Evolutionary conservation across 2,113 vertebrate genomes (phyloP).

Genomic region (Motacilla tschutschensis): DNA sequence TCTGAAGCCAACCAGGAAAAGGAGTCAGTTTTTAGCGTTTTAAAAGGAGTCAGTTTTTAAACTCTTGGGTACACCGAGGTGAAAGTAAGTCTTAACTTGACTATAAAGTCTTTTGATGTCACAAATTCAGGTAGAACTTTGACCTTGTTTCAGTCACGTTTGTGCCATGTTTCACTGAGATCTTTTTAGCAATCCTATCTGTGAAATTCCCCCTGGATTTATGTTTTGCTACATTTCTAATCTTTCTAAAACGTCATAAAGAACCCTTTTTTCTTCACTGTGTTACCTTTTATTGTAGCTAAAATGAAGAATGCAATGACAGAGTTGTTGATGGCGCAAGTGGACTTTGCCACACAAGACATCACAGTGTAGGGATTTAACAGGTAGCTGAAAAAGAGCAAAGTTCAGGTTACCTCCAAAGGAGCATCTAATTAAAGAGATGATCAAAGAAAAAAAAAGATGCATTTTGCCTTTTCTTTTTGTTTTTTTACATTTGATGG

Average conservation of each 20-base stretch:
- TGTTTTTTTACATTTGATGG: not conserved
- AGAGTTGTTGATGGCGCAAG: conserved; percentile 92
- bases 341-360: conserved; percentile 96
- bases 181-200: not conserved
- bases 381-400: conserved; percentile 84
- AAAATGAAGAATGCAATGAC: conserved; percentile 91
- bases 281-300: conserved; percentile 88
- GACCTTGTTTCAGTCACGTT: not conserved
- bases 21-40: not conserved
- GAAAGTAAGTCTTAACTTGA: not conserved
- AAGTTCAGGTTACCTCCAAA: not conserved
- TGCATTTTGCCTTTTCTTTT: not conserved
- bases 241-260: not conserved
- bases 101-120: not conserved
- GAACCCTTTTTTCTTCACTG: not conserved
- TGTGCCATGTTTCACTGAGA: not conserved
- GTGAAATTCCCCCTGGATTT: not conserved
- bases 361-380: conserved; percentile 94
- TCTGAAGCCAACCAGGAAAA: not conserved
- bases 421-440: not conserved
- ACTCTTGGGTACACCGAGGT: not conserved
- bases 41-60: not conserved
- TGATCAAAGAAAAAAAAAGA: not conserved
- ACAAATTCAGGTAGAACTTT: not conserved
- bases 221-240: not conserved